Conservation (phyloP, 2,113 vertebrate species). For the human region GRCh38 chr1:2933501-2934000, state of each 20-base stretch:
- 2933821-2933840: constrained; percentile 79
- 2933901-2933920: constrained; percentile 79
- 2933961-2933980: constrained; percentile 73
- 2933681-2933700: neutral
- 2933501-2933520: neutral
- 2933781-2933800: constrained; percentile 70
- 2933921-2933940: constrained; percentile 78
- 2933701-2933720: too few species aligned
- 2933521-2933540: neutral
- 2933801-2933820: constrained; percentile 61
- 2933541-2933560: too few species aligned
- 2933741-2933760: neutral
- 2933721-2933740: constrained; percentile 47
- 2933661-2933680: fast-evolving
- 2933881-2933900: constrained; percentile 76
- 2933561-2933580: too few species aligned
- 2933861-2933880: constrained; percentile 76
- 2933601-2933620: too few species aligned
- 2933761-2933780: constrained; percentile 64
- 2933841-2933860: constrained; percentile 82
- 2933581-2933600: too few species aligned
- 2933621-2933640: too few species aligned
- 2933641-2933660: neutral
- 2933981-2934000: constrained; percentile 76
- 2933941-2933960: fast-evolving